Conservation (phyloP, 2,113 vertebrate genomes). For the Bucco capensis region DNA sequence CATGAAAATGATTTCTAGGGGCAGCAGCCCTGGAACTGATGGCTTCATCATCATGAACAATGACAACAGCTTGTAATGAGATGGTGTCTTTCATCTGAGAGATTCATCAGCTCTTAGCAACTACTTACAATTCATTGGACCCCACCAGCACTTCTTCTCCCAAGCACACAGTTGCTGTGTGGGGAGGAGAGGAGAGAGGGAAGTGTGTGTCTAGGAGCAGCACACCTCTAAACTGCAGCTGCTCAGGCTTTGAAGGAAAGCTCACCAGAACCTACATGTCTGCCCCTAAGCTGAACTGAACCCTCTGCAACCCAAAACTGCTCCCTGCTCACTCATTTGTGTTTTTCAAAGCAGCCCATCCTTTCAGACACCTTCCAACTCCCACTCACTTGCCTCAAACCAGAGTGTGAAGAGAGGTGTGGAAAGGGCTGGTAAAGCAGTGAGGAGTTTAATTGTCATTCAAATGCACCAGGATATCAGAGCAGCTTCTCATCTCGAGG, state of each 20-base stretch:
- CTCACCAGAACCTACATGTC: neutral
- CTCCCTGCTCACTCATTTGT: neutral
- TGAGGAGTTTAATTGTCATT: constrained; percentile 28
- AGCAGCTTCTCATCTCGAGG: constrained; percentile 41
- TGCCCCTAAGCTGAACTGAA: constrained; percentile 3
- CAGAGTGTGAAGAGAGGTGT: neutral
- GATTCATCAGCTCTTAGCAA: neutral
- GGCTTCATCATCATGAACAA: neutral
- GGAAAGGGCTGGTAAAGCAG: neutral
- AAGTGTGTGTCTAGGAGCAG: neutral
- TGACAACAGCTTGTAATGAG: neutral
- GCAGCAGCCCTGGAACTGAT: neutral
- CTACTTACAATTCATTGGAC: neutral
- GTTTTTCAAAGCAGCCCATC: neutral
- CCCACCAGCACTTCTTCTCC: neutral
- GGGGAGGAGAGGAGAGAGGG: neutral
- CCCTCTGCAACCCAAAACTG: constrained; percentile 7
- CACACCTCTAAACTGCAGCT: neutral
- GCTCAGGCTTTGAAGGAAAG: neutral
- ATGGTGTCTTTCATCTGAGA: neutral
- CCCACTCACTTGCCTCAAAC: constrained; percentile 19
- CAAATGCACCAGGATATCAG: constrained; percentile 16
- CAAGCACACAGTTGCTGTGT: neutral
- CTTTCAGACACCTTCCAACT: constrained; percentile 32
- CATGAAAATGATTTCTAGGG: neutral